Evolutionary conservation across 2,113 vertebrate species (phyloP).

Genomic region (Cebidichthys violaceus): DNA sequence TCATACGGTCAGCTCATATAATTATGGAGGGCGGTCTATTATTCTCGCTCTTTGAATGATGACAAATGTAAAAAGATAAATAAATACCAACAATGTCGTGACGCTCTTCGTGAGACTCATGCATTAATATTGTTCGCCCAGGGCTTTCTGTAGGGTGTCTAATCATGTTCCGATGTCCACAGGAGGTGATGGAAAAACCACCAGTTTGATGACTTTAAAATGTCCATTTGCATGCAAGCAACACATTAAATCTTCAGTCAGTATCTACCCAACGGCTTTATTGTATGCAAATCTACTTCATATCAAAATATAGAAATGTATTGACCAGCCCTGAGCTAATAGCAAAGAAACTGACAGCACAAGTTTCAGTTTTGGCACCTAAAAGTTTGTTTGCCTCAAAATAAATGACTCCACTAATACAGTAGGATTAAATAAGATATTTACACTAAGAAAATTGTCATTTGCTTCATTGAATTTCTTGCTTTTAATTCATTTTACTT

Average conservation of each 20-base stretch:
- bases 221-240: constrained; percentile 38
- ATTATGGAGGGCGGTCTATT: neutral
- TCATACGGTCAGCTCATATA: constrained; percentile 29
- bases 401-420: neutral
- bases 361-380: neutral
- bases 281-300: constrained; percentile 46
- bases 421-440: neutral
- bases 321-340: neutral
- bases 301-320: constrained; percentile 19
- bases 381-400: neutral
- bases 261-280: constrained; percentile 25
- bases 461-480: neutral
- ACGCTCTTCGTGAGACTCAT: constrained; percentile 1
- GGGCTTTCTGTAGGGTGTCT: constrained; percentile 28
- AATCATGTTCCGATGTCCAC: constrained; percentile 17
- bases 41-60: neutral
- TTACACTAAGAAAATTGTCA: neutral
- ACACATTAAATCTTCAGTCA: neutral
- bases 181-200: constrained; percentile 26
- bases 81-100: neutral
- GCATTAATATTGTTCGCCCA: constrained; percentile 21
- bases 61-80: neutral
- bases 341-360: neutral
- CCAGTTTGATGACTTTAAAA: constrained; percentile 38
- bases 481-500: neutral